Base-by-base conservation (phyloP, 2,113 vertebrate species). In the Proteles cristata region DNA sequence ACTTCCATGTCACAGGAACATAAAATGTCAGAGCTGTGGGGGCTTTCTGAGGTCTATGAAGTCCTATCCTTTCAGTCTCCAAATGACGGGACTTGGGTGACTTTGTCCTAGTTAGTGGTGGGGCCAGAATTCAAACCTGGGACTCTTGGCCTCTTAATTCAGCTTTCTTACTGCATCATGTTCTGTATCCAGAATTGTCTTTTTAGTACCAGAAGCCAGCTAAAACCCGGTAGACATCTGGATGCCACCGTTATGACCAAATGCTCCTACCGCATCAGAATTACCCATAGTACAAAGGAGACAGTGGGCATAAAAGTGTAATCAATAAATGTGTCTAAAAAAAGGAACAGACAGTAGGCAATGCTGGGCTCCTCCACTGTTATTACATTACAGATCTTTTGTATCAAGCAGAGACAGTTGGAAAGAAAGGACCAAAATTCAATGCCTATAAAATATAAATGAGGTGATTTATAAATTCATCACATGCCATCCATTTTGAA, bases 401-500 rank as follows among this genome's bases (percentile, higher is more conserved):
- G n/a, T 35, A 25, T 79, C 58, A 39, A 79, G 35, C 74, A 73
- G 16, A 63, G 80, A 87, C 10, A 14, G 45, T 53, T 82, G 43
- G 50, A 23, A 63, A 95, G 55, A 92, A 94, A 77, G 23, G 33
- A 66, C 21, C 39, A 15, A 91, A 96, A 82, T 66, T 58, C 77
- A 73, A 28, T 55, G 21, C 21, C 11, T 53, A 61, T 88, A 79
- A 94, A 95, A 71, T 88, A 85, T 76, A 88, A 80, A 93, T 88
- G 85, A 95, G 81, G 33, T 61, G 53, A 86, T 68, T 91, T 82
- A 66, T 71, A 31, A 85, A 96, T 77, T 91, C 39, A 85, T 74
- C 61, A 11, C 2, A 17, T 48, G 71, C 63, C 58, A 48, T 50
- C 58, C 35, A 19, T 80, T 88, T 82, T 91, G 88, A 91, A 77